Percentiles rank a stretch among this genome's conserved stretches.
phyloP scores from a whole-genome alignment of 1,140 invertebrate species.

The Drosophila malerkotliana region DNA sequence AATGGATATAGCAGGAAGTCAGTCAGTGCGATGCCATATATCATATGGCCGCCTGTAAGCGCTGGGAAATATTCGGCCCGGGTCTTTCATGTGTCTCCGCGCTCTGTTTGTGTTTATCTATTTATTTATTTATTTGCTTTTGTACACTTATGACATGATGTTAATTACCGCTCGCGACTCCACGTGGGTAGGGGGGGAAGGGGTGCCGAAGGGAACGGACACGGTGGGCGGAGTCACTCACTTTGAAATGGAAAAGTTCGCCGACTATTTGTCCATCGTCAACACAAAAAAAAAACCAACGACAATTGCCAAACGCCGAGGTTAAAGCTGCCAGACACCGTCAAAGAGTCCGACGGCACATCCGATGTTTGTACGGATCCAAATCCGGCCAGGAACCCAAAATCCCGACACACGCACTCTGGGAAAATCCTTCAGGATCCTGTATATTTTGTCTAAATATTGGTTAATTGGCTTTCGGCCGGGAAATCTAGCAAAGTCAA shows the following conservation, averaged over 20 bases:
- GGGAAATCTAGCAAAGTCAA: slow-evolving; percentile 40
- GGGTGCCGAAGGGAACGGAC: neutral
- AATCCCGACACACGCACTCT: slow-evolving; percentile 37
- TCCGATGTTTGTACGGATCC: slow-evolving; percentile 27
- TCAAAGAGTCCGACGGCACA: slow-evolving; percentile 5
- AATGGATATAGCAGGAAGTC: slow-evolving; percentile 59
- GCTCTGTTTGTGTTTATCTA: slow-evolving; percentile 54
- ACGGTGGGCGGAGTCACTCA: slow-evolving; percentile 28
- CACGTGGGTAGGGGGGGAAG: slow-evolving; percentile 1
- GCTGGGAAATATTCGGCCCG: slow-evolving; percentile 75
- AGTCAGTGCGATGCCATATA: slow-evolving; percentile 63
- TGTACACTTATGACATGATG: slow-evolving; percentile 81
- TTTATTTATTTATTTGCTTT: slow-evolving; percentile 77
- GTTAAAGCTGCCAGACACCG: slow-evolving; percentile 40
- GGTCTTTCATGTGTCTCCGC: slow-evolving; percentile 69
- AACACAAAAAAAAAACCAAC: slow-evolving; percentile 45
- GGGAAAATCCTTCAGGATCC: slow-evolving; percentile 29
- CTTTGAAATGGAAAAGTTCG: slow-evolving; percentile 54
- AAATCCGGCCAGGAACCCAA: slow-evolving; percentile 6
- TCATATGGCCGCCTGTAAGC: slow-evolving; percentile 35
- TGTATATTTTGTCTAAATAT: slow-evolving; percentile 59
- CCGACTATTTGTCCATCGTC: slow-evolving; percentile 47
- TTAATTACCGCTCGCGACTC: slow-evolving; percentile 73
- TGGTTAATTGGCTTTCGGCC: slow-evolving; percentile 62
- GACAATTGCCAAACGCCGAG: slow-evolving; percentile 49